These are phyloP conservation scores for Bombus haemorrhoidalis DNA, from an alignment of 1,140 invertebrate genomes.

Conservation along the genomic window DNA sequence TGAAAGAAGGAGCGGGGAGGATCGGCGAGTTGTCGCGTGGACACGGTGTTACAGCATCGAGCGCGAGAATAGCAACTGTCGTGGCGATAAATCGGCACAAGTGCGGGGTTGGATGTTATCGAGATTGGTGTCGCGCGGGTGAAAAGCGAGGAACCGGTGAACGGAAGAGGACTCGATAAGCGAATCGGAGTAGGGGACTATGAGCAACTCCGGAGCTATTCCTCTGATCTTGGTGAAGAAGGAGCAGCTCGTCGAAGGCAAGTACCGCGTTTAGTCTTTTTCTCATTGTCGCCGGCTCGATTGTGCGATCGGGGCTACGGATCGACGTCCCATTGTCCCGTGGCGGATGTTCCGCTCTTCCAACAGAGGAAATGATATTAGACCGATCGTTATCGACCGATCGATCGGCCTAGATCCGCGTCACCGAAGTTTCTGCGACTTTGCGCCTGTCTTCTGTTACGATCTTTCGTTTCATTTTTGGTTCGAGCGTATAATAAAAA, in stretches of 20 bases:
- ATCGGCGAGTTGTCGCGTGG: too few species aligned
- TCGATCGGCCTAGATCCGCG: constrained; percentile 19
- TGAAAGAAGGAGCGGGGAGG: too few species aligned
- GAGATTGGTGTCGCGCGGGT: background rate
- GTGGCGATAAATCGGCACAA: too few species aligned
- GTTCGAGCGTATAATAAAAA: too few species aligned
- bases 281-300: constrained; percentile 1
- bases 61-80: too few species aligned
- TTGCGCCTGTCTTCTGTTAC: background rate
- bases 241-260: constrained; percentile 76
- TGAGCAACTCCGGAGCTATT: constrained; percentile 78
- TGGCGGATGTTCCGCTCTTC: constrained; percentile 14
- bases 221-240: constrained; percentile 77
- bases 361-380: constrained; percentile 27
- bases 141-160: constrained; percentile 27
- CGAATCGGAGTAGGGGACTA: constrained; percentile 37
- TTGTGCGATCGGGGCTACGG: background rate
- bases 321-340: constrained; percentile 16
- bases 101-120: too few species aligned
- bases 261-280: constrained; percentile 64
- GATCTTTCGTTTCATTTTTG: too few species aligned
- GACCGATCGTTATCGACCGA: constrained; percentile 18
- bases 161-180: constrained; percentile 37
- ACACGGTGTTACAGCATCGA: too few species aligned
- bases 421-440: background rate